Percentiles rank a stretch among this genome's conserved stretches.
phyloP scores from a whole-genome alignment of 2,797 vertebrate species.

The Oreochromis grahami region DNA sequence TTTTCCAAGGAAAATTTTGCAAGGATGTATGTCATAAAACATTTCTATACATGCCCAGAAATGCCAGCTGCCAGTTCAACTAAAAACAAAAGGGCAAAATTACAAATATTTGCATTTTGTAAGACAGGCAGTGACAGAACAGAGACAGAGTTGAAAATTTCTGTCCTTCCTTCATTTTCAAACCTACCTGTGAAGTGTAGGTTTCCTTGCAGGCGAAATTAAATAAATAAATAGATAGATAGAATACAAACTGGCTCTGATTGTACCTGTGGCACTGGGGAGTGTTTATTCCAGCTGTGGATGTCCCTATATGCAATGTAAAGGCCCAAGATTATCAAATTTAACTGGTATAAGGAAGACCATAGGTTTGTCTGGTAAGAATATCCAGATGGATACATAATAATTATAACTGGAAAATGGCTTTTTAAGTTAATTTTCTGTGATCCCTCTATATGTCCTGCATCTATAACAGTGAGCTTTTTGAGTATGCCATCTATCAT shows the following conservation, averaged over 20 bases:
- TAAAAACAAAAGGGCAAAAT: neutral
- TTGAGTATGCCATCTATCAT: constrained; percentile 42
- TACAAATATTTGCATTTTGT: constrained; percentile 1
- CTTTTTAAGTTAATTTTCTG: constrained; percentile 29
- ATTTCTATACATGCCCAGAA: neutral
- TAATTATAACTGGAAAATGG: constrained; percentile 18
- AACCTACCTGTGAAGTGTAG: neutral
- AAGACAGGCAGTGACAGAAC: neutral
- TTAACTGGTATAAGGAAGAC: neutral
- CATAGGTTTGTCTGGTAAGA: neutral
- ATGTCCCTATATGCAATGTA: neutral
- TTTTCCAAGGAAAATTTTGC: constrained; percentile 11
- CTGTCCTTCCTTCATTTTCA: neutral
- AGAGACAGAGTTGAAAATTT: neutral
- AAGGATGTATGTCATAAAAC: neutral
- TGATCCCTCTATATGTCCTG: neutral
- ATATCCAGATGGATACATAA: neutral
- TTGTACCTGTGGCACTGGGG: neutral
- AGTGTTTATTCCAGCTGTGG: neutral
- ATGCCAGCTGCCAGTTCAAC: constrained; percentile 9
- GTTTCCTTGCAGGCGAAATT: neutral
- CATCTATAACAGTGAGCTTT: neutral
- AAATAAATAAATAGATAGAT: rapidly evolving
- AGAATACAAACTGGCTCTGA: neutral
- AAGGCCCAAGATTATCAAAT: constrained; percentile 20